These are phyloP conservation scores for Rhinolophus sinicus DNA, from an alignment of 2,113 vertebrate genomes.

Conservation along the genomic window DNA sequence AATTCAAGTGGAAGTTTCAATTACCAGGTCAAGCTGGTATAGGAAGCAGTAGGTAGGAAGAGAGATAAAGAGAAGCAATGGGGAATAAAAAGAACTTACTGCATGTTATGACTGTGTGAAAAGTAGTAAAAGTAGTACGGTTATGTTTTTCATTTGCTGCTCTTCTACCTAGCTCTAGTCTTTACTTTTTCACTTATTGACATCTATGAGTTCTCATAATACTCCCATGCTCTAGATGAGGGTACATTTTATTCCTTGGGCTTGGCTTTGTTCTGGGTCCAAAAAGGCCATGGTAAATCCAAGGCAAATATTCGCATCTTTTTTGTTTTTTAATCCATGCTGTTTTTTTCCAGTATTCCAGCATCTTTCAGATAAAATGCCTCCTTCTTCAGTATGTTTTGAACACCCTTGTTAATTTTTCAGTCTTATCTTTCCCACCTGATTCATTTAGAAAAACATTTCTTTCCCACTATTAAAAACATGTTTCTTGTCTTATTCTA, in stretches of 20 bases:
- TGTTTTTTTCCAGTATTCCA: background rate
- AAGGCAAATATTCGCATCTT: background rate
- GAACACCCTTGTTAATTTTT: slow-evolving; percentile 30
- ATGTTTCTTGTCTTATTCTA: slow-evolving; percentile 34
- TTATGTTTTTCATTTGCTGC: background rate
- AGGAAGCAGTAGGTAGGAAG: background rate
- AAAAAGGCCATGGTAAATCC: background rate
- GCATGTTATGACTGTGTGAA: background rate
- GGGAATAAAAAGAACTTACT: background rate
- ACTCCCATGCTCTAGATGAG: background rate
- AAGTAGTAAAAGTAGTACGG: background rate
- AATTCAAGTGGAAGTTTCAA: slow-evolving; percentile 46
- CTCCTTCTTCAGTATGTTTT: background rate
- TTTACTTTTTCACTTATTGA: background rate
- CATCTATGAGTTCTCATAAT: background rate
- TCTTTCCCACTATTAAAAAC: slow-evolving; percentile 48
- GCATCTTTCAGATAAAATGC: slow-evolving; percentile 32
- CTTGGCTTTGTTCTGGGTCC: background rate
- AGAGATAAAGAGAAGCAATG: background rate
- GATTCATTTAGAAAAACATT: slow-evolving; percentile 51
- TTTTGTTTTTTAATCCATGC: background rate
- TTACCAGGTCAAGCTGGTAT: background rate
- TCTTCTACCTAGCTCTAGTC: background rate
- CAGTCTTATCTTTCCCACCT: slow-evolving; percentile 25
- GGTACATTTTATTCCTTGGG: background rate